Evolutionary conservation across 2,113 vertebrate genomes (phyloP).

Genomic region (Picathartes gymnocephalus): DNA sequence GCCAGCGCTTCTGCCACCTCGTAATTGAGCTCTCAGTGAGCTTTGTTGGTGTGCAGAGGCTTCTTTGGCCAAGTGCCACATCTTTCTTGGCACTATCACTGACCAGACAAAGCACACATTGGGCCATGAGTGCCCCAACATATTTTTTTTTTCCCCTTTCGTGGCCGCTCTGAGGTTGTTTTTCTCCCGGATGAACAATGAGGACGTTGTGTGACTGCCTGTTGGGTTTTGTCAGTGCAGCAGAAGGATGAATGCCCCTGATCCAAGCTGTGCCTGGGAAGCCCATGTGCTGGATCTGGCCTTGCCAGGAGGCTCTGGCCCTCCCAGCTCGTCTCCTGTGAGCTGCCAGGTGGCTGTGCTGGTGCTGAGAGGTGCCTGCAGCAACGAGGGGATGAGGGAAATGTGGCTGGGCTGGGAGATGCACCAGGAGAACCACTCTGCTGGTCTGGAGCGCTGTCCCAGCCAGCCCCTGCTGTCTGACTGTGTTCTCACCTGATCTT

Average conservation of each 20-base stretch:
- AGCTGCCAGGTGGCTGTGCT: background rate
- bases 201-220: background rate
- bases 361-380: background rate
- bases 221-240: background rate
- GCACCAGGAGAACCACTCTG: background rate
- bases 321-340: background rate
- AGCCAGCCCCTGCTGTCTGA: background rate
- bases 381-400: background rate
- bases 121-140: background rate
- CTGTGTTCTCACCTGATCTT: background rate
- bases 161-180: background rate
- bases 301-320: background rate
- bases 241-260: background rate
- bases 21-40: slow-evolving; percentile 9
- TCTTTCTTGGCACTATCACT: slow-evolving; percentile 1
- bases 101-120: slow-evolving; percentile 39
- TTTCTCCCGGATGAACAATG: background rate
- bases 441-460: background rate
- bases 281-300: background rate
- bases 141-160: background rate
- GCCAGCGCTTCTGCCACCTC: background rate
- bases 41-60: background rate
- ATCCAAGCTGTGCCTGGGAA: background rate
- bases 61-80: slow-evolving; percentile 17
- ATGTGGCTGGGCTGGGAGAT: accelerated